Evolutionary conservation across 2,113 vertebrate species (phyloP), one percentile per base, ranked within the genome.

Genomic region (Phaethon lepturus): DNA sequence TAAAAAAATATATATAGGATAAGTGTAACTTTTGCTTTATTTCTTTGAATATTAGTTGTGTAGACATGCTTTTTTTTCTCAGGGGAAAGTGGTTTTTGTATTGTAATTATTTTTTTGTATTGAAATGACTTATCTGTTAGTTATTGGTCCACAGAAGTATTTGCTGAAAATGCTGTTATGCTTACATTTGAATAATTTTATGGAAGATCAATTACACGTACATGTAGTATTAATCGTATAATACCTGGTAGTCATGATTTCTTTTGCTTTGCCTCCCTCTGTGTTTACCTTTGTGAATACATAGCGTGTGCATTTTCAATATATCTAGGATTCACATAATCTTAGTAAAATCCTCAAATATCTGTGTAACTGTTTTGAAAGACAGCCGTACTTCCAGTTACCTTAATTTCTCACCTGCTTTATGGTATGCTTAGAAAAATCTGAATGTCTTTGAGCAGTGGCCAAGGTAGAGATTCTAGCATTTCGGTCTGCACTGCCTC

Each of bases 151-250:
- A 38, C 29, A 83, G 28, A 66, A 81, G 7, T 56, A 72, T 71
- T 72, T 58, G 62, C 42, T 96, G 80, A 75, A 93, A 76, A 50
- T 69, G 45, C 17, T 73, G 24, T 45, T 90, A 20, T 11, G 19
- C 33, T 50, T 40, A 11, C 4, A 38, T 71, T 62, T 55, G 15
- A 71, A 35, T 77, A 86, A n/a, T 90, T 79, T 40, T 73, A 29
- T 59, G 72, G 45, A 66, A 60, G 14, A 50, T 71, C 13, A 93
- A 5, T 60, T 62, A 33, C 15, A 64, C 3, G 16, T 14, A 10
- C 17, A 8, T 0, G 1, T 49, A 49, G 17, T 38, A 44, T 29
- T 53, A 66, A 33, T 44, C 3, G 0, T 40, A 14, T 35, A 28
- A 12, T 17, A 44, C 18, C 17, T 29, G n/a, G 9, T 8, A 53